Conservation (phyloP, 2,888 invertebrate species). For the Amblyjoppa proteus region DNA sequence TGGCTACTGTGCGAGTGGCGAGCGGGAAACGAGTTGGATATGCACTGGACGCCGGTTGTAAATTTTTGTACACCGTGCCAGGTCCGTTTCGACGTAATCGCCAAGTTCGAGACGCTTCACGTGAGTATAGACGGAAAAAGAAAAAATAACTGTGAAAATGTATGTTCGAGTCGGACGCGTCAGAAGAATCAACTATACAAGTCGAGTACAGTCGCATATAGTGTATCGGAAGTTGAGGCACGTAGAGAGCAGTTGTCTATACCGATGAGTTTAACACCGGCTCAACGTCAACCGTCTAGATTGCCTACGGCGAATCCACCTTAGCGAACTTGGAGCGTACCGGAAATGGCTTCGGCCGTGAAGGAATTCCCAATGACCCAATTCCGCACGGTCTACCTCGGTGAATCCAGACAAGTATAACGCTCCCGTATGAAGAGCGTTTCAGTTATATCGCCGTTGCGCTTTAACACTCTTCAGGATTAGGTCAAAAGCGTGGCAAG, state of each 20-base stretch:
- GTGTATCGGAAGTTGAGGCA: conserved; percentile 2
- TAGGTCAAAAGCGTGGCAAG: conserved; percentile 44
- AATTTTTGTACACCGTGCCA: conserved; percentile 95
- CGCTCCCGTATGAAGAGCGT: conserved; percentile 1
- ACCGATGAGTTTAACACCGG: conserved; percentile 29
- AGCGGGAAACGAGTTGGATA: conserved; percentile 89
- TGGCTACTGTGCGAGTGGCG: conserved; percentile 91
- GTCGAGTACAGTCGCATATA: background rate
- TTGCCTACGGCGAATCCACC: conserved; percentile 49
- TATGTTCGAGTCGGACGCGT: background rate
- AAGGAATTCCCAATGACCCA: conserved; percentile 60
- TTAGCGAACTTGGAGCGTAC: conserved; percentile 60
- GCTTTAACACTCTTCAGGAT: conserved; percentile 23
- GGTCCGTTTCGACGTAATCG: conserved; percentile 92
- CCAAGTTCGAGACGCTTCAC: conserved; percentile 93
- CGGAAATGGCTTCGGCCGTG: conserved; percentile 62
- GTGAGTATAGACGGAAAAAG: conserved; percentile 83
- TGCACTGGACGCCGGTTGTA: conserved; percentile 95
- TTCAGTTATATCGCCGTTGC: background rate
- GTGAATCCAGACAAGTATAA: conserved; percentile 53
- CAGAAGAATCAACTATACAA: background rate
- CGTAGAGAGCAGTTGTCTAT: conserved; percentile 1
- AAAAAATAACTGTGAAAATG: background rate
- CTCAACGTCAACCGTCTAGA: conserved; percentile 52
- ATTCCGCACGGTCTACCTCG: conserved; percentile 31